phyloP scores from a whole-genome alignment of 2,797 vertebrate species.

The Lindbergichthys nudifrons region DNA sequence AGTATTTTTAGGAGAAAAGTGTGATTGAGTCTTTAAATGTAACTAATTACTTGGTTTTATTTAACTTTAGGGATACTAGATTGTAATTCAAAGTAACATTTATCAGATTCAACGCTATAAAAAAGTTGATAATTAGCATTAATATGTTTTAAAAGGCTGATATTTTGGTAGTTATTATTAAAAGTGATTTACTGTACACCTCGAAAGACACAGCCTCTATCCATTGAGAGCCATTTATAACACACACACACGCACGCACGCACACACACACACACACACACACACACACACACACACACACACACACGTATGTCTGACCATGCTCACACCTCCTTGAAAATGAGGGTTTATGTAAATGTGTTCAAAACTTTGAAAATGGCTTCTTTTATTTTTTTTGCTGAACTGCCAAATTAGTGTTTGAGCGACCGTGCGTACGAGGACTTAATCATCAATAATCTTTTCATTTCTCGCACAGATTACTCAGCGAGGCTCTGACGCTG shows the following conservation, averaged over 20 bases:
- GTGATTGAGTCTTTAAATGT: not conserved
- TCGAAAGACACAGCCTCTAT: not conserved
- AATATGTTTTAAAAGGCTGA: not conserved
- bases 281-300: constrained; percentile 20
- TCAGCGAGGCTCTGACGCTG: constrained; percentile 24
- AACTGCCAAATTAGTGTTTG: constrained; percentile 49
- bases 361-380: constrained; percentile 47
- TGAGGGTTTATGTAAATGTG: constrained; percentile 64
- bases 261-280: constrained; percentile 25
- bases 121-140: not conserved
- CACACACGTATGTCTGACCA: constrained; percentile 2
- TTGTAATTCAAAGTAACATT: not conserved
- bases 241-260: constrained; percentile 17
- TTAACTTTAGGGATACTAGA: not conserved
- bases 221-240: constrained; percentile 6
- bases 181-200: not conserved
- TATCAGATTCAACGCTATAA: not conserved
- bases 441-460: constrained; percentile 67
- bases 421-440: constrained; percentile 34
- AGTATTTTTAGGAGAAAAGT: too few relatives aligned
- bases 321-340: constrained; percentile 41
- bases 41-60: constrained; percentile 4
- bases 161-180: not conserved
- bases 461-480: constrained; percentile 50
- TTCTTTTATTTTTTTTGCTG: constrained; percentile 47